Percentiles rank a stretch among this genome's conserved stretches.
Conservation (phyloP, 2,888 invertebrate species). For the Aspidapion aeneum region DNA sequence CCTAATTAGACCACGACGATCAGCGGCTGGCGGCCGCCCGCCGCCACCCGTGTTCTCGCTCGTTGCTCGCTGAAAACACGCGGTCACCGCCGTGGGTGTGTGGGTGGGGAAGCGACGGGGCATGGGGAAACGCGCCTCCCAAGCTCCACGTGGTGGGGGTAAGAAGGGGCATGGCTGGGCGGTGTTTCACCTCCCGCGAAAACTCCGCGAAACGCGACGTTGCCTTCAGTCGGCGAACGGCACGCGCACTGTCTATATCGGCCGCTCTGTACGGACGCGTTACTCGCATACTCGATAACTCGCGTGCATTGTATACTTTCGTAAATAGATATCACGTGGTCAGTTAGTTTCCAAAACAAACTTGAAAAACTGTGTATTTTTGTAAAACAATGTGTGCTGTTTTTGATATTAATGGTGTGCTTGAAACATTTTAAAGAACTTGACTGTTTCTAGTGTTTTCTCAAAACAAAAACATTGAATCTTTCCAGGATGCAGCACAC, state of each 20-base stretch:
- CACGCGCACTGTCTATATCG: constrained; percentile 26
- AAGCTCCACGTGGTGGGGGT: constrained; percentile 36
- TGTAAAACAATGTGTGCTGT: not conserved
- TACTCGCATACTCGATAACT: not conserved
- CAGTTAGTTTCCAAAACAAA: not conserved
- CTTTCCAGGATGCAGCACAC: constrained; percentile 47
- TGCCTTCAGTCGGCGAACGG: constrained; percentile 24
- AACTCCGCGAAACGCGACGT: constrained; percentile 29
- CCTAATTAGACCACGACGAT: constrained; percentile 45
- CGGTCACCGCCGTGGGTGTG: constrained; percentile 32
- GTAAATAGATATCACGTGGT: not conserved
- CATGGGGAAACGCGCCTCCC: constrained; percentile 44
- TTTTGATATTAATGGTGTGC: too few relatives aligned
- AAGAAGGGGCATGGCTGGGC: constrained; percentile 44
- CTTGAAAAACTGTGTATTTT: not conserved
- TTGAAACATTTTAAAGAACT: constrained; percentile 9
- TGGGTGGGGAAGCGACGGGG: constrained; percentile 46
- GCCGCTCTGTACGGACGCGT: constrained; percentile 30
- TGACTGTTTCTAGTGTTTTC: constrained; percentile 16
- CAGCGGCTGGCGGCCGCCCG: not conserved
- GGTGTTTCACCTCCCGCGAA: constrained; percentile 44
- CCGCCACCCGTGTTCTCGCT: too few relatives aligned
- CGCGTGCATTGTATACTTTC: not conserved
- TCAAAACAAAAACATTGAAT: not conserved
- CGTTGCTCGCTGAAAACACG: not conserved